Base-by-base conservation (phyloP, 1,140 invertebrate species). In the Formica selysi region DNA sequence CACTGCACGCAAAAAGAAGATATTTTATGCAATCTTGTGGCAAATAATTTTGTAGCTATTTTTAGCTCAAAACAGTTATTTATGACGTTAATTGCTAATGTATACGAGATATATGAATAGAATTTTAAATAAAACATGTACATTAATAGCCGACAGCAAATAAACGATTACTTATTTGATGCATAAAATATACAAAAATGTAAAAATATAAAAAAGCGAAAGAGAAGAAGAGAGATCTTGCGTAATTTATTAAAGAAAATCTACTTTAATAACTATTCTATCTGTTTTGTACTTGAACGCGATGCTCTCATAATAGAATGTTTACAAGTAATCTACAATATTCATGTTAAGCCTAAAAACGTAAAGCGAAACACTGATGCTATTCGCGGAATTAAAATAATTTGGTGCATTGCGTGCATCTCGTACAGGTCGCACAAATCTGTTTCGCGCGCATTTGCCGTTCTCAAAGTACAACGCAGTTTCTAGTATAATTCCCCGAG, bases 401-500 rank as follows among this genome's bases (percentile, higher is more conserved):
- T 57, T 41, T 57, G 8, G 10, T 29, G 10, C 10, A 22, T 70
- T 54, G 48, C 26, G 13, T 19, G 16, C 38, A 70, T 80, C 32
- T 54, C 2, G 38, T 48, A 29, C 22, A 36, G 10, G n/a, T 8
- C 13, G 11, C 19, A 8, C 3, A 32, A 48, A 70, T 38, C 19
- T n/a, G 19, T 64, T 64, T 32, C 5, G 26, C 54, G 54, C n/a
- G 67, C 41, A 57, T 71, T 85, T 62, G 22, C 8, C 16, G 1
- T 26, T 22, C 51, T 71, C 48, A 44, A 88, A 87, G 26, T 81
- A 51, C 38, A 51, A 85, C 41, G 68, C 57, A 89, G 48, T 79
- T 89, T 67, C 38, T 65, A 29, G 41, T 44, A n/a, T 6, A 85
- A 85, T 59, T 19, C 36, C 61, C 64, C 44, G 68, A 79, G 87